Conservation (phyloP, 2,888 invertebrate genomes). For the Trissolcus brochymenae region DNA sequence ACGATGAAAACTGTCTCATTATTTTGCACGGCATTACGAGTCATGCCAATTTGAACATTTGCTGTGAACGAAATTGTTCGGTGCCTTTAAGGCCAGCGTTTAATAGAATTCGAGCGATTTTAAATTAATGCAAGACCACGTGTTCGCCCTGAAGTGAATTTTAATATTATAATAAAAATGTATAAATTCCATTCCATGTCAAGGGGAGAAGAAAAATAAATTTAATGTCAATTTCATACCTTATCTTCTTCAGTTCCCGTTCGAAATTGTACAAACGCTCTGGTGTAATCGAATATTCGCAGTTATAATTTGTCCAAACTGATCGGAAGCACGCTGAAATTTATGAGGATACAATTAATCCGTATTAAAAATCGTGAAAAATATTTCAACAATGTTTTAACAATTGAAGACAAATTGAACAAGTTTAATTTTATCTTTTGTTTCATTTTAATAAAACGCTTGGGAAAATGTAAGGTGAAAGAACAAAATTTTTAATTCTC, state of each 20-base stretch:
- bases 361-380: too few species aligned
- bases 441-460: too few species aligned
- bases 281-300: not conserved
- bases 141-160: slow-evolving; percentile 6
- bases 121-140: slow-evolving; percentile 14
- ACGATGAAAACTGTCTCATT: slow-evolving; percentile 10
- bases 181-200: not conserved
- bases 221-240: not conserved
- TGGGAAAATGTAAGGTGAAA: not conserved
- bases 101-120: slow-evolving; percentile 8
- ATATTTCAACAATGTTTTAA: too few species aligned
- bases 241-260: not conserved
- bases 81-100: slow-evolving; percentile 4
- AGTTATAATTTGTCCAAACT: too few species aligned
- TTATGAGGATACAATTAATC: too few species aligned
- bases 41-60: slow-evolving; percentile 7
- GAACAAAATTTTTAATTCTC: not conserved
- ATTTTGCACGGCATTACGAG: not conserved
- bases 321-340: too few species aligned
- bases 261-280: not conserved
- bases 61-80: slow-evolving; percentile 5
- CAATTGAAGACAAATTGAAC: too few species aligned
- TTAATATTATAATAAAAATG: slow-evolving; percentile 8
- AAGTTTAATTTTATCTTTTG: too few species aligned
- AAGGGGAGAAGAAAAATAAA: not conserved